Evolutionary conservation across 2,797 vertebrate genomes (phyloP).

Genomic region (Hybognathus amarus): DNA sequence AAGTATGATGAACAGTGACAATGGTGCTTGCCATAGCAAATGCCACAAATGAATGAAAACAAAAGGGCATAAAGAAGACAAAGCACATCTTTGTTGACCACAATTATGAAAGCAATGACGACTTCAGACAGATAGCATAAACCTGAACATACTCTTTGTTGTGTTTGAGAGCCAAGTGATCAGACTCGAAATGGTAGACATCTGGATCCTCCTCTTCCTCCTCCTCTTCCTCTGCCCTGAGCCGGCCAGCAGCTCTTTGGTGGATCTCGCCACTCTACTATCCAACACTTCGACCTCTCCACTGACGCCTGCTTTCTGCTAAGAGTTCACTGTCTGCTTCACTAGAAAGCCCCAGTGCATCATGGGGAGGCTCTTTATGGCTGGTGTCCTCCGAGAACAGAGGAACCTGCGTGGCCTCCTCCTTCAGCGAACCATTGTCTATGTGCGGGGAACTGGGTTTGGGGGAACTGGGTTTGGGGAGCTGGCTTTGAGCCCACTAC

Average conservation of each 20-base stretch:
- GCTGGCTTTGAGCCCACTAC: constrained; percentile 77
- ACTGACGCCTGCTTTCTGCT: constrained; percentile 72
- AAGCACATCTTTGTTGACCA: background rate
- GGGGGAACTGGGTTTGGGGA: constrained; percentile 85
- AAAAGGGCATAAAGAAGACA: background rate
- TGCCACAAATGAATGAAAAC: background rate
- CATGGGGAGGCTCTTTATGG: constrained; percentile 62
- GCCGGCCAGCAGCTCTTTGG: constrained; percentile 83
- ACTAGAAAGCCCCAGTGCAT: constrained; percentile 57
- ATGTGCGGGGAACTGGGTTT: constrained; percentile 86
- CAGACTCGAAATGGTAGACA: constrained; percentile 99
- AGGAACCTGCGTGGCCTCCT: constrained; percentile 78
- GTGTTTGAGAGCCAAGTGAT: constrained; percentile 99
- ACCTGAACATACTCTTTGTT: constrained; percentile 99
- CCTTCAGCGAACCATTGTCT: constrained; percentile 88
- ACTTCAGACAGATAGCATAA: constrained; percentile 8
- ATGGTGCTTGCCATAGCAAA: background rate
- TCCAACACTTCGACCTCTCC: constrained; percentile 69
- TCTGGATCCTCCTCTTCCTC: constrained; percentile 96
- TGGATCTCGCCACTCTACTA: constrained; percentile 74
- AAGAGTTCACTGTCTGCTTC: constrained; percentile 69
- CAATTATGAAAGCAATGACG: background rate
- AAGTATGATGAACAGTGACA: background rate
- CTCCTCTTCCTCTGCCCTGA: constrained; percentile 78
- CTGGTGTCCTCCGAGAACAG: constrained; percentile 60